Evolutionary conservation across 2,113 vertebrate genomes (phyloP).

Genomic region (Charadrius vociferus): DNA sequence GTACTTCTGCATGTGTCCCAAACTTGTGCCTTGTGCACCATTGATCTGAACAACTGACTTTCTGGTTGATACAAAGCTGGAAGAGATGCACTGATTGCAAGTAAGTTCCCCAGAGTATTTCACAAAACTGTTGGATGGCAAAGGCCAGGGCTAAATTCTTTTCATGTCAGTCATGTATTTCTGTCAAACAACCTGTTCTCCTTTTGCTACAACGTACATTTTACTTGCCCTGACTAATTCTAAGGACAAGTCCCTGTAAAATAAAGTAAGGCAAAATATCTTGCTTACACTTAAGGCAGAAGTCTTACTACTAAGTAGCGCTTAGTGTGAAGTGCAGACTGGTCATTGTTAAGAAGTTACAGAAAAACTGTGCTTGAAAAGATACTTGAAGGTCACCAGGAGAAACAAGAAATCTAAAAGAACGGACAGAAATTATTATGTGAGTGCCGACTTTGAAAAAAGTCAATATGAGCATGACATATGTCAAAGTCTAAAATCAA

Average conservation of each 20-base stretch:
- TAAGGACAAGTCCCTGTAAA: neutral
- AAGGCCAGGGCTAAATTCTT: neutral
- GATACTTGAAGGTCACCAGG: neutral
- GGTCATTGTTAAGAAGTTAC: neutral
- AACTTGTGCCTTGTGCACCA: neutral
- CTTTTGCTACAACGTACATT: neutral
- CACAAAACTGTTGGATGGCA: neutral
- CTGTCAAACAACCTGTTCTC: neutral
- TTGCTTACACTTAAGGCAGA: neutral
- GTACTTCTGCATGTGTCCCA: neutral
- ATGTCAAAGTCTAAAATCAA: neutral
- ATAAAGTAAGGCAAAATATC: neutral
- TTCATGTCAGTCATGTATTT: neutral
- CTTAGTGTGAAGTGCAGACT: neutral
- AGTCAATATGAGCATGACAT: neutral
- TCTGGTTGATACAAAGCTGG: neutral
- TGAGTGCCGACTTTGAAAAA: neutral
- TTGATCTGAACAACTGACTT: neutral
- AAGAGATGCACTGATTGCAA: neutral
- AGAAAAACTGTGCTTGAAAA: neutral
- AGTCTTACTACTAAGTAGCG: neutral
- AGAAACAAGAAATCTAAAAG: neutral
- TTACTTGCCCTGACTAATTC: neutral
- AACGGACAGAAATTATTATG: neutral
- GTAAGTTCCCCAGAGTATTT: neutral